Evolutionary conservation across 37 sponge, comb jelly and placozoan species (phyloP).

Genomic region (Oopsacas minuta): DNA sequence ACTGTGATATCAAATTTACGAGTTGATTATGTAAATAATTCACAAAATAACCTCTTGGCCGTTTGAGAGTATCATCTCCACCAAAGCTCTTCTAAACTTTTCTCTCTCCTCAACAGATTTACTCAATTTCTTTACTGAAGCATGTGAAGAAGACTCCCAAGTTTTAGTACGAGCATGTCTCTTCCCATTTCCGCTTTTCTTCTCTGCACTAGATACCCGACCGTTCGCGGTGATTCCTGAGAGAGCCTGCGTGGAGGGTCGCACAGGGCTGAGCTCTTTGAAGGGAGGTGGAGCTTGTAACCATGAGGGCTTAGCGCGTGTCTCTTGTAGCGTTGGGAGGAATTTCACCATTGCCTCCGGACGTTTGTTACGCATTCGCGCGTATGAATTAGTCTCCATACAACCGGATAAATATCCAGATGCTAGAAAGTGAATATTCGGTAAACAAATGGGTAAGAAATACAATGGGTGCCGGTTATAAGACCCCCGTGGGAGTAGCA

Average conservation of each 20-base stretch:
- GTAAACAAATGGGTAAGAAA: no score
- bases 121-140: background rate
- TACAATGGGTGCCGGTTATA: no score
- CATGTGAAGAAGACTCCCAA: background rate
- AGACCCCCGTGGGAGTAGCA: no score
- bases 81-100: slow-evolving; percentile 78
- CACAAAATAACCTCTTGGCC: background rate
- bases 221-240: background rate
- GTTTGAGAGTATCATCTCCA: slow-evolving; percentile 72
- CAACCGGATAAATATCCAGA: background rate
- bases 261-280: slow-evolving; percentile 28
- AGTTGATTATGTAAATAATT: no score
- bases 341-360: slow-evolving; percentile 34
- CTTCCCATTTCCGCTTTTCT: background rate
- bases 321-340: slow-evolving; percentile 59
- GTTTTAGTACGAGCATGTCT: background rate
- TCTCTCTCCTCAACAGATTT: slow-evolving; percentile 52
- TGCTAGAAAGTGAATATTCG: no score
- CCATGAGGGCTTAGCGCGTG: slow-evolving; percentile 76
- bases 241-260: background rate
- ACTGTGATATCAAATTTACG: no score
- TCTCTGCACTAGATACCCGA: background rate
- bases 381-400: background rate
- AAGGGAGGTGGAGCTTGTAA: slow-evolving; percentile 48
- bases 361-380: background rate